These are phyloP conservation scores for Coracopsis vasa DNA, from an alignment of 2,113 vertebrate species.

Conservation along the genomic window DNA sequence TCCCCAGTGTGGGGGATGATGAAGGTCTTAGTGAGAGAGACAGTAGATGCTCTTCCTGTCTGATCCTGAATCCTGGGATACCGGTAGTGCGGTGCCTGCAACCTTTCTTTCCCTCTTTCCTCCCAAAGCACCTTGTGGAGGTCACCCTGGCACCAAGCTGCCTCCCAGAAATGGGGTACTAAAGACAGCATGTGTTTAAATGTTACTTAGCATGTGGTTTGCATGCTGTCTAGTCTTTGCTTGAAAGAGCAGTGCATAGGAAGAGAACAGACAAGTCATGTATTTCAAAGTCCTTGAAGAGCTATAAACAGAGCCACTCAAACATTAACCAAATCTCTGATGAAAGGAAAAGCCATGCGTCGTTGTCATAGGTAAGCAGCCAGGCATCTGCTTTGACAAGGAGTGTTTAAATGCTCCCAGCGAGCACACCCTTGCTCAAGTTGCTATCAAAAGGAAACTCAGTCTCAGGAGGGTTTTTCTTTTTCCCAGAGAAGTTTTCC, in stretches of 20 bases:
- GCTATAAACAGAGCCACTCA: neutral
- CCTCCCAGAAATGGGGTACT: neutral
- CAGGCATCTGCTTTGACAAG: slow-evolving; percentile 1
- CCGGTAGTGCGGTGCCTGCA: accelerated
- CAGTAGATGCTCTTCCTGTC: neutral
- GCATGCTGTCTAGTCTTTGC: neutral
- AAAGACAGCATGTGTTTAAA: neutral
- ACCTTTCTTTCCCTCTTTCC: neutral
- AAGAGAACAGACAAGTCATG: accelerated
- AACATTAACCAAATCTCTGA: neutral
- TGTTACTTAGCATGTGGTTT: neutral
- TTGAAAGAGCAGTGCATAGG: neutral
- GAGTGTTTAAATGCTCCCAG: neutral
- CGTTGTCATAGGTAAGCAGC: neutral
- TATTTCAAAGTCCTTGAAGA: neutral
- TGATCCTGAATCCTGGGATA: neutral
- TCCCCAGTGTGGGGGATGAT: neutral
- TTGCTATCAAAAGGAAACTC: neutral
- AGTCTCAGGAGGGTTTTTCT: neutral
- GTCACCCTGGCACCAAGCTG: neutral
- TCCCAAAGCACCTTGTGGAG: neutral
- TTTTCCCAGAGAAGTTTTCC: neutral
- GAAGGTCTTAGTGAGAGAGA: neutral
- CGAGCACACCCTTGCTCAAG: neutral
- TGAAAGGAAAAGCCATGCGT: slow-evolving; percentile 2